Percentiles rank a stretch among this genome's conserved stretches.
phyloP scores from a whole-genome alignment of 2,888 invertebrate genomes.

The Gibbula magus region DNA sequence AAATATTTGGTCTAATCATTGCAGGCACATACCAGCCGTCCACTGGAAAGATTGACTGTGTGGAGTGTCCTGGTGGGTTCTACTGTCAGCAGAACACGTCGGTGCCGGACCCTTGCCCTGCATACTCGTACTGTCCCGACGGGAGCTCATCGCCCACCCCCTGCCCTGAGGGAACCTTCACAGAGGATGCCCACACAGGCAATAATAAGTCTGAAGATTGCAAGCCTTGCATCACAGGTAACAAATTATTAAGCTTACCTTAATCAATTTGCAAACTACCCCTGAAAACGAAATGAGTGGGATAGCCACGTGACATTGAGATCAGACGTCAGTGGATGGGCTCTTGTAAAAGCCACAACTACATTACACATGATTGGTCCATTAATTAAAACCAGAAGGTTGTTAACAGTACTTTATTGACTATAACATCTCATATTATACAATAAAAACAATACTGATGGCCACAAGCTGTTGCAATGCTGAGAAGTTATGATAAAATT shows the following conservation, averaged over 20 bases:
- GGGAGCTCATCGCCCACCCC: slow-evolving; percentile 60
- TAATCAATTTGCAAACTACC: no score
- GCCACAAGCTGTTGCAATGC: not conserved
- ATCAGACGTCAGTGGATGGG: no score
- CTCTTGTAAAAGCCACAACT: no score
- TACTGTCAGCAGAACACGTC: slow-evolving; percentile 64
- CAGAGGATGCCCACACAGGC: slow-evolving; percentile 48
- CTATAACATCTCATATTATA: not conserved
- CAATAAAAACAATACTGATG: not conserved
- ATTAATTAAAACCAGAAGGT: no score
- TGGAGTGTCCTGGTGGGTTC: slow-evolving; percentile 57
- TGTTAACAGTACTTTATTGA: not conserved
- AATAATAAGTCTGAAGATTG: slow-evolving; percentile 60
- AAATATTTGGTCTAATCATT: not conserved
- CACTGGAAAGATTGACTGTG: slow-evolving; percentile 53
- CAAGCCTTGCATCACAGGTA: slow-evolving; percentile 61
- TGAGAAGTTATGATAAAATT: not conserved
- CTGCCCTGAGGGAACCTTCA: slow-evolving; percentile 70
- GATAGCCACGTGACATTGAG: no score
- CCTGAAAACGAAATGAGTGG: no score
- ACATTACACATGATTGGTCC: no score
- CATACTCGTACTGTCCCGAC: slow-evolving; percentile 68
- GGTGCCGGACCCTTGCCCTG: slow-evolving; percentile 63
- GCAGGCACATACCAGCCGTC: slow-evolving; percentile 67
- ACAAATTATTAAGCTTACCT: slow-evolving; percentile 22